Percentiles rank a stretch among this genome's conserved stretches.
These are phyloP conservation scores for Calliphora vicina DNA, from an alignment of 1,140 invertebrate species.

Conservation along the genomic window DNA sequence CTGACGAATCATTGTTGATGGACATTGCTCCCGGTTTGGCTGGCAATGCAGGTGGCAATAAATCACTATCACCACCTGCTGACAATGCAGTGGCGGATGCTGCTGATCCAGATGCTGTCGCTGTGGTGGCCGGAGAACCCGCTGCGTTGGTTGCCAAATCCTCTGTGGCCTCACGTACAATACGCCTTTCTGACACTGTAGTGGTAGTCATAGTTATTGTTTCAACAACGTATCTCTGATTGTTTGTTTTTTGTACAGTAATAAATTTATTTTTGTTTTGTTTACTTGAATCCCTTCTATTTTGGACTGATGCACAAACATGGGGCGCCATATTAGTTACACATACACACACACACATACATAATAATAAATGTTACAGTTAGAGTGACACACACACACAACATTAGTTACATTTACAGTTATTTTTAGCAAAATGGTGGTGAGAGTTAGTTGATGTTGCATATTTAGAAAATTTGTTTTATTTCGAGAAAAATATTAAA, in stretches of 20 bases:
- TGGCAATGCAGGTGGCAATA: constrained; percentile 52
- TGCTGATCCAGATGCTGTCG: not conserved
- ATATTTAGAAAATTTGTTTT: not conserved
- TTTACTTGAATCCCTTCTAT: constrained; percentile 37
- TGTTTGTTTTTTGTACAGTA: constrained; percentile 48
- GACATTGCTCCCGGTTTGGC: constrained; percentile 48
- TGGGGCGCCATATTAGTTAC: constrained; percentile 17
- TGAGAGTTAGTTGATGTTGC: not conserved
- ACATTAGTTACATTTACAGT: not conserved
- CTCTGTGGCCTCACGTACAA: constrained; percentile 66
- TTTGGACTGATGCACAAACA: constrained; percentile 41
- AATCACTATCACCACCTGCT: constrained; percentile 35
- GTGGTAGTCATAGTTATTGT: constrained; percentile 71
- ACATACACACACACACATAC: not conserved
- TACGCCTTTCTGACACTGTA: constrained; percentile 72
- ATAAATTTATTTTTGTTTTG: constrained; percentile 41
- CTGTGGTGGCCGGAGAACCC: not conserved
- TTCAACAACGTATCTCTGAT: constrained; percentile 73
- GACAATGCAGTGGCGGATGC: not conserved
- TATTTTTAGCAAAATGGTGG: not conserved
- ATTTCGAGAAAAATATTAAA: not conserved
- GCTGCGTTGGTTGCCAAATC: constrained; percentile 42
- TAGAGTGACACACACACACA: not conserved
- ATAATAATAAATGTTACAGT: not conserved
- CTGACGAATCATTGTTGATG: not conserved